These are phyloP conservation scores for Euura saliciscinereae DNA, from an alignment of 1,140 invertebrate genomes.

Conservation along the genomic window DNA sequence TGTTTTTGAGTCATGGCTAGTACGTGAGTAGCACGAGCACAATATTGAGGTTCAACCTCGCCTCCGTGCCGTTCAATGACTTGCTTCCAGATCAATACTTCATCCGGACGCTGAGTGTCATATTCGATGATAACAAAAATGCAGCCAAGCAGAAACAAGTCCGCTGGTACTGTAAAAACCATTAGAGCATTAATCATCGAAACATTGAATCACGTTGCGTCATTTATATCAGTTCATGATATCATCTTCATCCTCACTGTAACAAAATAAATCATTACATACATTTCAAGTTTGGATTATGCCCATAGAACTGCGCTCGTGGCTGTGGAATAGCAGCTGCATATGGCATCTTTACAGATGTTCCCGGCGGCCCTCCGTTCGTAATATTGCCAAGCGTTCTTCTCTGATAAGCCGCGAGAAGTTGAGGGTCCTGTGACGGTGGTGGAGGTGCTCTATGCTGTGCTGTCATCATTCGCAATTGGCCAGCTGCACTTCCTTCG, in stretches of 20 bases:
- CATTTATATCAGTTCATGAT: too few species aligned
- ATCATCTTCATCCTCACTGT: too few species aligned
- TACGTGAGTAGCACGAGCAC: slow-evolving; percentile 87
- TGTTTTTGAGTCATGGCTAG: slow-evolving; percentile 89
- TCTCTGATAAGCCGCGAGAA: slow-evolving; percentile 55
- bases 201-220: too few species aligned
- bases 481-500: slow-evolving; percentile 70
- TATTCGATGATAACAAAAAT: slow-evolving; percentile 87
- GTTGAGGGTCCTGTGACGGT: slow-evolving; percentile 56
- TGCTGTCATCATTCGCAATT: slow-evolving; percentile 79
- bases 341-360: slow-evolving; percentile 59
- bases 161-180: slow-evolving; percentile 75
- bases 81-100: slow-evolving; percentile 76
- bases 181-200: too few species aligned
- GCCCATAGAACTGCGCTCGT: slow-evolving; percentile 80
- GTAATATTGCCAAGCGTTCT: slow-evolving; percentile 60
- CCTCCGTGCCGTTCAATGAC: slow-evolving; percentile 88
- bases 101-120: slow-evolving; percentile 66
- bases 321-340: slow-evolving; percentile 61
- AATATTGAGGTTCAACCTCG: slow-evolving; percentile 85
- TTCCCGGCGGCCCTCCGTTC: slow-evolving; percentile 51
- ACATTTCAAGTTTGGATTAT: slow-evolving; percentile 84
- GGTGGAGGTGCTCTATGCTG: slow-evolving; percentile 69
- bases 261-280: slow-evolving; percentile 37
- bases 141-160: slow-evolving; percentile 89